Base-by-base conservation (phyloP, 2,113 vertebrate genomes). In the Struthio camelus region DNA sequence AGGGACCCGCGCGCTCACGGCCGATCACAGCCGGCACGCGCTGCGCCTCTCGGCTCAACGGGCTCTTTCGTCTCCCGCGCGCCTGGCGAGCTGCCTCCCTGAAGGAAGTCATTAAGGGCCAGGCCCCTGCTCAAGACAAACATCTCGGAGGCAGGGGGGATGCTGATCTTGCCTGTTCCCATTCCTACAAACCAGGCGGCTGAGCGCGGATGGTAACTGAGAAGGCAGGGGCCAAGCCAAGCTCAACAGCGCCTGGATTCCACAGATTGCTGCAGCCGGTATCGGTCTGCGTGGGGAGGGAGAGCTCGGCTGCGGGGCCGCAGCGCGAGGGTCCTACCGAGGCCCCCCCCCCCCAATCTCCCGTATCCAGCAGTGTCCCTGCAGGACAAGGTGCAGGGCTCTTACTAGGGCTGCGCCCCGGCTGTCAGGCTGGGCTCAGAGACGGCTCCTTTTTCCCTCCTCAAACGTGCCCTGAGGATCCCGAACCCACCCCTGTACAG, bases 91-190 rank as follows among this genome's bases (percentile, higher is more conserved):
- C 71, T 84, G 79, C 86, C 76, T 40, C 40, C 80, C 86, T 17
- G 8, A 78, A 85, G 69, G 79, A 93, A 80, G 85, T 44, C 79
- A 23, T 80, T 71, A 90, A 75, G 51, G 67, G 70, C 83, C 92
- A 90, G 88, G 90, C 72, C 89, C 70, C 67, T 66, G 81, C 75
- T 96, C 88, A 91, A 94, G 67, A 96, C 93, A 96, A 96, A 92
- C 66, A 93, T 46, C 88, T 80, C 50, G 3, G 87, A 75, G 84
- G 83, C 6, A 54, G 44, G 5, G 40, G 82, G 54, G 53, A 65
- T 3, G 30, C 61, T 61, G 78, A 87, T 90, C 70, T 22, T 4
- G 23, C 53, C 53, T 12, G 53, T 30, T 92, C 82, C 87, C 84
- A 10, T 73, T 82, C 61, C 75, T 30, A 36, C 14, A 5, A 79